phyloP scores from a whole-genome alignment of 2,888 invertebrate genomes.

The Spodoptera exigua region DNA sequence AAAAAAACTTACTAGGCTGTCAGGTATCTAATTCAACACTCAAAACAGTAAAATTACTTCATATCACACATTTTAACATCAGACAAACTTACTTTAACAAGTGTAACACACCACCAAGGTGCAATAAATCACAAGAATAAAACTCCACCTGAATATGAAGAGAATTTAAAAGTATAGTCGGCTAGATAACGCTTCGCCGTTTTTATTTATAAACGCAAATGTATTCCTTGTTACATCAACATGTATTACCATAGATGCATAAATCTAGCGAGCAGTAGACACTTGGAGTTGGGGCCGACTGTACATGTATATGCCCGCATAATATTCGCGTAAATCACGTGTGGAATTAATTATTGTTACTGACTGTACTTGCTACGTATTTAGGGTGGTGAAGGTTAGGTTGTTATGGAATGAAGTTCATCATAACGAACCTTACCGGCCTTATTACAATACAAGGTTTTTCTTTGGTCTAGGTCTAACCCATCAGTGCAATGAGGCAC shows the following conservation, averaged over 20 bases:
- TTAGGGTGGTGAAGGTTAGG: slow-evolving; percentile 49
- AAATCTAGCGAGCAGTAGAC: slow-evolving; percentile 65
- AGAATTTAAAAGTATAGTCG: slow-evolving; percentile 63
- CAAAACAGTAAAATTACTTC: neutral
- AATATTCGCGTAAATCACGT: slow-evolving; percentile 85
- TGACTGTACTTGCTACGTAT: slow-evolving; percentile 60
- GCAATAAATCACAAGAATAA: slow-evolving; percentile 29
- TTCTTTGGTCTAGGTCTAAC: no score
- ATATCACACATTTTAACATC: neutral
- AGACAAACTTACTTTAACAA: slow-evolving; percentile 5
- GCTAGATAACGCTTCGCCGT: slow-evolving; percentile 56
- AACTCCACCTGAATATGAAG: slow-evolving; percentile 39
- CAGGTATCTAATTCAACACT: no score
- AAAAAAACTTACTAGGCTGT: no score
- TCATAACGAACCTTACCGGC: slow-evolving; percentile 16
- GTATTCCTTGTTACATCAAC: slow-evolving; percentile 63
- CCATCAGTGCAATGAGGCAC: no score
- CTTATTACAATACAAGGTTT: no score
- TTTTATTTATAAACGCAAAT: slow-evolving; percentile 64
- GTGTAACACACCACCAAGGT: slow-evolving; percentile 6
- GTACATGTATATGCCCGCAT: slow-evolving; percentile 70
- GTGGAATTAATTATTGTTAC: slow-evolving; percentile 82
- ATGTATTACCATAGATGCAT: slow-evolving; percentile 69
- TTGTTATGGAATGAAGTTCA: slow-evolving; percentile 27
- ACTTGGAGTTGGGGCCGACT: slow-evolving; percentile 53